Base-by-base conservation (phyloP, 1,140 invertebrate species). In the Vollenhovia emeryi region DNA sequence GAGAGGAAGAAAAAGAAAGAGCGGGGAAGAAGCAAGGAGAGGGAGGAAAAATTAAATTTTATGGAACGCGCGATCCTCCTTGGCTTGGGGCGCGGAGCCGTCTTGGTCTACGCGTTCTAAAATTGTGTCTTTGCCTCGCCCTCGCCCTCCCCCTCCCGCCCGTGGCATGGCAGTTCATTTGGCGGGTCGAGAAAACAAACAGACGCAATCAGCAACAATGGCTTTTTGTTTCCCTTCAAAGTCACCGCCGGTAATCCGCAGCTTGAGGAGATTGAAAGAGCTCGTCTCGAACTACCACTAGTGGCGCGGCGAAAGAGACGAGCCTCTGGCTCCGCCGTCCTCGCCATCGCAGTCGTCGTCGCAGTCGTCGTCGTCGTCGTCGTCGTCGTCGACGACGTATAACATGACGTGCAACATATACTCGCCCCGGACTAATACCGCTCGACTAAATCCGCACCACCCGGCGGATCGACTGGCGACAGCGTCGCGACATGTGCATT, bases 141-240 rank as follows among this genome's bases (percentile, higher is more conserved):
- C 33, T 24, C 68, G 9, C 15, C 27, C 11, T 21, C 24, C 11
- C 24, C 4, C n/a, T 15, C 33, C n/a, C 60, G 48, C 50, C n/a
- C 13, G 57, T 84, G 33, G 59, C 59, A 33, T 36, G 50, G 78
- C 36, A 82, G 79, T 82, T 82, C 79, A 82, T 82, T 82, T 82
- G 79, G 50, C 68, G 66, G 66, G 79, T 82, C 52, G 66, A 57
- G 79, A 82, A 82, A 82, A 82, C 79, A 82, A 82, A 82, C 79
- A 62, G 82, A 62, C 73, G 69, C 69, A 84, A 84, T 84, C 82
- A 74, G 69, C 73, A 82, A 82, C 79, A 82, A 82, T 82, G 79
- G 66, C 79, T 57, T 73, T 82, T 84, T 84, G 69, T 76, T 71
- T 76, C 73, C 36, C 73, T 45, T 60, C 82, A 64, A 75, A 74